phyloP scores from a whole-genome alignment of 2,888 invertebrate genomes.

The Drosophila kuntzei region DNA sequence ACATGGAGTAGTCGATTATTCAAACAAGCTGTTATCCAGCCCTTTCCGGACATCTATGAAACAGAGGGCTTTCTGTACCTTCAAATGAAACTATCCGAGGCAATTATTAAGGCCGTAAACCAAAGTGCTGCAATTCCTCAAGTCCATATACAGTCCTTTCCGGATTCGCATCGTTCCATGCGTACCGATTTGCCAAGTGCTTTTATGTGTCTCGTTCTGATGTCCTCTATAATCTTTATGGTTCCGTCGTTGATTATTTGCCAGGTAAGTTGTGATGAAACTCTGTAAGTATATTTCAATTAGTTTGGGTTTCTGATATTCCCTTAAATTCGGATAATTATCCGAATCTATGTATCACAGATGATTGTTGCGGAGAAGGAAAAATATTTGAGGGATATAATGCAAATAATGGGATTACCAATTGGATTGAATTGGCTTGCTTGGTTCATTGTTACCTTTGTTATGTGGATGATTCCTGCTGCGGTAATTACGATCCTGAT shows the following conservation, averaged over 20 bases:
- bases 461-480: slow-evolving; percentile 36
- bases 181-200: neutral
- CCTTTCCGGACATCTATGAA: slow-evolving; percentile 25
- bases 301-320: too few relatives aligned
- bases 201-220: neutral
- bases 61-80: slow-evolving; percentile 46
- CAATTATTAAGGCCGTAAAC: slow-evolving; percentile 22
- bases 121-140: slow-evolving; percentile 10
- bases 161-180: neutral
- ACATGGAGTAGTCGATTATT: slow-evolving; percentile 21
- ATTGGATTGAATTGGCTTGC: slow-evolving; percentile 54
- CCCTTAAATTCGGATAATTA: too few relatives aligned
- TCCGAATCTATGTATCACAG: too few relatives aligned
- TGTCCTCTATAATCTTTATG: slow-evolving; percentile 21
- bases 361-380: slow-evolving; percentile 49
- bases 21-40: neutral
- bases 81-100: slow-evolving; percentile 36
- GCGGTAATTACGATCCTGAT: slow-evolving; percentile 24
- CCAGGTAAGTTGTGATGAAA: slow-evolving; percentile 26
- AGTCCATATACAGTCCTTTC: slow-evolving; percentile 31
- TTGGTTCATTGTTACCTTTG: slow-evolving; percentile 47
- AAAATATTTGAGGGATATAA: slow-evolving; percentile 32
- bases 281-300: too few relatives aligned
- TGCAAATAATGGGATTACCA: slow-evolving; percentile 45
- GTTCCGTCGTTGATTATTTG: slow-evolving; percentile 32